Evolutionary conservation across 2,888 invertebrate genomes (phyloP), one percentile per base, ranked within the genome.

Genomic region (Eupithecia inturbata): DNA sequence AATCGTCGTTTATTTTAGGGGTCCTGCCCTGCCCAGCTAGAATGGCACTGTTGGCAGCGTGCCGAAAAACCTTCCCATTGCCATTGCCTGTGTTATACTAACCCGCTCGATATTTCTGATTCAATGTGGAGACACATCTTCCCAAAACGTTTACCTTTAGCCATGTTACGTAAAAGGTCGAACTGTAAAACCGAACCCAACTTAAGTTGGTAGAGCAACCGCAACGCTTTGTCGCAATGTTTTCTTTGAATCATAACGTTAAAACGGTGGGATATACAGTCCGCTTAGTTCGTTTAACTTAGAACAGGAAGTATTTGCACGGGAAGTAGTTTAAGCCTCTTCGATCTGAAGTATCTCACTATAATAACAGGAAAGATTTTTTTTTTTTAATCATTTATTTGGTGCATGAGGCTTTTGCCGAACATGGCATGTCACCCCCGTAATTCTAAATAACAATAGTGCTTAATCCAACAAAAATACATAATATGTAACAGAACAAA

Each of bases 51-150:
- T 81, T 88, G 88, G 89, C 88, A 83, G 45, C 53, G 76, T 82
- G 87, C 89, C 89, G 77, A 86, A 84, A 85, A 84, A 77, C 78
- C 83, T 81, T 77, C 77, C 79, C 79, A 74, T 82, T 83, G 81
- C 81, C 81, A 80, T 84, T 84, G 84, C 81, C 76, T 77, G 81
- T 79, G 79, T 82, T 79, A 82, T 76, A 81, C 77, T 79, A 82
- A 82, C 81, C 80, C 83, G 84, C 80, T 85, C 84, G 77, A 85
- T 86, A 84, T 80, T 74, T 73, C 57, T 57, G 72, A 70, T 76
- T 69, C 68, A 69, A 75, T 74, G 72, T 77, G 66, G 45, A 67
- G 67, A 74, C 72, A 68, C 68, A 76, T 68, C 68, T 74, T 64
- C 63, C 66, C 60, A 49, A 63, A 71, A 62, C n/a, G 31, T 53